Evolutionary conservation across 1,140 invertebrate species (phyloP), one percentile per base, ranked within the genome.

Genomic region (Drosophila ohnishii): DNA sequence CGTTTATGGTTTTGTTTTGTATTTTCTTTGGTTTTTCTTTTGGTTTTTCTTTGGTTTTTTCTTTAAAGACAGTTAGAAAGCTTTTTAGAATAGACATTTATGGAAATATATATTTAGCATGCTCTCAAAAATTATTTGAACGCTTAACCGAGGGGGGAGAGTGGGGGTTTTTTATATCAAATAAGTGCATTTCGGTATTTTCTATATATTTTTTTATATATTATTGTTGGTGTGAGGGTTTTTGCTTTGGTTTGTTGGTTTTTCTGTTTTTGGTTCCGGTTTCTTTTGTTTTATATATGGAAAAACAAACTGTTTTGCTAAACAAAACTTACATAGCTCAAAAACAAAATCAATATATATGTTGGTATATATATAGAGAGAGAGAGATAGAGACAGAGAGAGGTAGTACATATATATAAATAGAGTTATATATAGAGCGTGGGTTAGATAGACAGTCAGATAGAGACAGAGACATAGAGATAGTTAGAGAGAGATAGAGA

Each of bases 81-180:
- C 65, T 82, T 77, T 70, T 90, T 89, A 90, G 83, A 78, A 87
- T 90, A 90, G 87, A 90, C 87, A 90, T 84, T 90, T 90, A 90
- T 87, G 80, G 75, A 90, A 90, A 84, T 90, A 86, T 86, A 87
- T 87, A 87, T 87, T 87, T 81, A 90, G 87, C 87, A 90, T 90
- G 87, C 87, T 90, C 77, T 90, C 87, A 90, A 90, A 90, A 90
- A 89, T 83, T 90, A 87, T 87, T 88, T 42, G 76, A 90, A 90
- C 87, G 64, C 74, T 90, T 86, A 90, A 90, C 78, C 83, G 82
- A 87, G 75, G 66, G 61, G 81, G 79, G 69, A 81, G 82, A 76
- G 64, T 66, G 73, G 66, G 78, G 40, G 44, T 28, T 60, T 34
- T 22, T 25, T 56, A 63, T 50, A 79, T 78, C 62, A 80, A 76